Percentiles rank a stretch among this genome's conserved stretches.
Conservation (phyloP, 2,888 invertebrate species). For the Gandaritis pyraliata region DNA sequence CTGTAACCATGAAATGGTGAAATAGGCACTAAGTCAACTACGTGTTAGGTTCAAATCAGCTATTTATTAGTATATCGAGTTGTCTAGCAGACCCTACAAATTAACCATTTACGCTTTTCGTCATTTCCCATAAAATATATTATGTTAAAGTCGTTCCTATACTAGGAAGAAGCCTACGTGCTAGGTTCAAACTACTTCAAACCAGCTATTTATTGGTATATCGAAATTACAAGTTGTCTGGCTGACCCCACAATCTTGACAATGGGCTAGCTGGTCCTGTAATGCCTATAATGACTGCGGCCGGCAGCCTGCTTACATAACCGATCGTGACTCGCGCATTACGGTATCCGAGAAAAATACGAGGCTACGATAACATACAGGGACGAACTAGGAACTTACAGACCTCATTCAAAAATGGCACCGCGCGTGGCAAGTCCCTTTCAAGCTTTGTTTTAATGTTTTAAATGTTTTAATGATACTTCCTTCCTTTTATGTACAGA, state of each 20-base stretch:
- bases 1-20: too few species aligned
- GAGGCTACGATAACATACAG: constrained; percentile 58
- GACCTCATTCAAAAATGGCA: too few species aligned
- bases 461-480: too few species aligned
- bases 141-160: too few species aligned
- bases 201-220: constrained; percentile 77
- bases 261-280: constrained; percentile 78
- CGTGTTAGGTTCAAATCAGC: constrained; percentile 23
- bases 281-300: constrained; percentile 80
- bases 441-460: too few species aligned
- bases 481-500: too few species aligned
- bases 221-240: constrained; percentile 78
- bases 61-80: constrained; percentile 77
- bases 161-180: constrained; percentile 14
- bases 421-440: too few species aligned
- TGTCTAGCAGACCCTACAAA: constrained; percentile 78
- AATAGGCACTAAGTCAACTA: too few species aligned
- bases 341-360: constrained; percentile 81
- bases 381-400: constrained; percentile 45
- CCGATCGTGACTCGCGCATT: constrained; percentile 83
- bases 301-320: constrained; percentile 82
- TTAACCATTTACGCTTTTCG: too few species aligned
- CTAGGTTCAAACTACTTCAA: constrained; percentile 45
- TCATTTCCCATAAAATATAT: too few species aligned
- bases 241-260: constrained; percentile 84